phyloP scores from a whole-genome alignment of 2,888 invertebrate genomes.

The Mesochorus sp. region DNA sequence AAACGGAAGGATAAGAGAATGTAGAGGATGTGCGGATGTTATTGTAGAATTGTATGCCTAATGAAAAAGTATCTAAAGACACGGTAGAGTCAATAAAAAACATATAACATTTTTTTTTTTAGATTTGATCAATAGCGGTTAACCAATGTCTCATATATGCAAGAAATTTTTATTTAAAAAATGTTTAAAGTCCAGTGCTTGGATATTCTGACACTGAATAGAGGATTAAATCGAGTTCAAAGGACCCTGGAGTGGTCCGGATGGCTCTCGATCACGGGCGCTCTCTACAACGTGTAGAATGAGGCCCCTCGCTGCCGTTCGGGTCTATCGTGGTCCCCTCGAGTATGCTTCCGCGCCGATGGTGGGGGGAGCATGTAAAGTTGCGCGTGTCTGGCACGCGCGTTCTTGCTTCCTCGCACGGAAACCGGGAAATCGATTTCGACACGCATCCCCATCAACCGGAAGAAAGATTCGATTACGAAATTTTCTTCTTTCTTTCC shows the following conservation, averaged over 20 bases:
- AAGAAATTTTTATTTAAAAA: too few relatives aligned
- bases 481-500: constrained; percentile 35
- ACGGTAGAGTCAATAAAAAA: too few relatives aligned
- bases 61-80: background rate
- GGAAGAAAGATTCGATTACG: constrained; percentile 62
- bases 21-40: constrained; percentile 7
- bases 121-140: too few relatives aligned
- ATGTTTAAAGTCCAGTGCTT: too few relatives aligned
- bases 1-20: background rate
- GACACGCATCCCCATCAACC: constrained; percentile 67
- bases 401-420: constrained; percentile 53
- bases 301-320: background rate
- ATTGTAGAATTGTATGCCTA: background rate
- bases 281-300: background rate
- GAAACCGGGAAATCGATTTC: constrained; percentile 66
- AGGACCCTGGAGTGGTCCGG: background rate
- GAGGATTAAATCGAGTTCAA: background rate
- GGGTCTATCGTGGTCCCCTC: background rate
- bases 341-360: background rate
- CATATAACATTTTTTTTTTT: too few relatives aligned
- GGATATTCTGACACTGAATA: too few relatives aligned
- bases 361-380: constrained; percentile 54
- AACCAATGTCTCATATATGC: too few relatives aligned
- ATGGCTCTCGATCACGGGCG: background rate
- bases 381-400: constrained; percentile 69